A percentile compares a stretch with the other conserved stretches of the same genome.
Evolutionary conservation across 2,888 invertebrate genomes (phyloP).

Genomic region (Choreutis nemorana): DNA sequence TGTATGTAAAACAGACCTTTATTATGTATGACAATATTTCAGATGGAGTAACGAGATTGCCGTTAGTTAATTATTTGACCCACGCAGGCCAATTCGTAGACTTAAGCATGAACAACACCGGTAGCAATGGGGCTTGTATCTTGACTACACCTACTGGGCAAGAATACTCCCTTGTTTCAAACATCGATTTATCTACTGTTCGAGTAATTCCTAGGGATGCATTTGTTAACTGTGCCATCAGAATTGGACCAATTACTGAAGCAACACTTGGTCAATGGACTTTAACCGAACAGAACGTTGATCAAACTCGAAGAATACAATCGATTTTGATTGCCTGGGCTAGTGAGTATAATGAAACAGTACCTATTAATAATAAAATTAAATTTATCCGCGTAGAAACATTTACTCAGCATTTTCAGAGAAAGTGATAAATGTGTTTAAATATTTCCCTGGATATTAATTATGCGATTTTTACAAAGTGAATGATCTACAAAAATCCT

Average conservation of each 20-base stretch:
- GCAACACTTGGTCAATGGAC: conserved; percentile 6
- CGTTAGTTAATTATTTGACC: conserved; percentile 5
- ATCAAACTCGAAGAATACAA: conserved; percentile 6
- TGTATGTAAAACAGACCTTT: background rate
- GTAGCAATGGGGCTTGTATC: conserved; percentile 6
- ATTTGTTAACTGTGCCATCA: conserved; percentile 7
- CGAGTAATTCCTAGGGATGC: conserved; percentile 4
- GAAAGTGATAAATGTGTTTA: no score
- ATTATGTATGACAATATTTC: background rate
- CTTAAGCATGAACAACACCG: conserved; percentile 7
- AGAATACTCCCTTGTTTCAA: conserved; percentile 4
- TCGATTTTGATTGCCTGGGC: conserved; percentile 7
- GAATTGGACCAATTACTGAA: conserved; percentile 7
- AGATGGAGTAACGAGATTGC: conserved; percentile 6
- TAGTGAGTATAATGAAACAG: conserved; percentile 5
- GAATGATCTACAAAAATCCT: no score
- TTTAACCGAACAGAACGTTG: conserved; percentile 6
- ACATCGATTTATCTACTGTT: conserved; percentile 2
- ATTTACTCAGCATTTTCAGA: no score
- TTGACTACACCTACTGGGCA: conserved; percentile 5
- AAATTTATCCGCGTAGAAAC: no score
- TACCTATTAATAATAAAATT: no score
- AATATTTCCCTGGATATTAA: no score
- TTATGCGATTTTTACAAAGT: no score
- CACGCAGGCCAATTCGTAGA: conserved; percentile 7